Base-by-base conservation (phyloP, 2,113 vertebrate species). In the Cariama cristata region DNA sequence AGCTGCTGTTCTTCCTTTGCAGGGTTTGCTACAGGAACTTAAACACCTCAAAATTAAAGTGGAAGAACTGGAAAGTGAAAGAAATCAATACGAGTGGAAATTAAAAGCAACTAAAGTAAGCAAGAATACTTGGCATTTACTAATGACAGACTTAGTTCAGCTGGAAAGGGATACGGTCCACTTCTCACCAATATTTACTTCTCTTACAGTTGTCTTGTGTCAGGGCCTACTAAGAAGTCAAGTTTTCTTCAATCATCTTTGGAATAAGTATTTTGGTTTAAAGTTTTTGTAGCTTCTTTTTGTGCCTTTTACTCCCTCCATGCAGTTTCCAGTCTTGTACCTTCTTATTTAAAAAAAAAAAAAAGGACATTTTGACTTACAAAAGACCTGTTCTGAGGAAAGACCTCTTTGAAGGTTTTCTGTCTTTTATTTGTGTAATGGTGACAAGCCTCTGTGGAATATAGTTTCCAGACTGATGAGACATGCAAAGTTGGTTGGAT, bases 81-180 rank as follows among this genome's bases (percentile, higher is more conserved):
- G 99, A 92, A 97, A 98, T 56, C 99, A 99, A 60, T 99, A 99
- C 1, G 99, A 99, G 84, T 99, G 98, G 98, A 99, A 99, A 96
- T 98, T 99, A 91, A 99, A 99, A 95, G 98, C 99, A 76, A 99
- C 99, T 28, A 99, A 99, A 99, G 99, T 99, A 99, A 98, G 97
- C 75, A 55, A 55, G 32, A 59, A 52, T 33, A 55, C 11, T 40
- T 94, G 53, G 12, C 20, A 33, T 52, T 94, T 80, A 42, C 27
- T 49, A 44, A 56, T 3, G 4, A 32, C n/a, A 63, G 79, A 21
- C 4, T 32, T 74, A 35, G 20, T 50, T 86, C 49, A 75, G 30
- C 28, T 91, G 77, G 42, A 40, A 74, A 83, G 12, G 14, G 26
- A 38, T 38, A 12, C 1, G 13, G 7, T 79, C 24, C 11, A 11